Conservation (phyloP, 2,113 vertebrate species). For the Melanocharis versteri region DNA sequence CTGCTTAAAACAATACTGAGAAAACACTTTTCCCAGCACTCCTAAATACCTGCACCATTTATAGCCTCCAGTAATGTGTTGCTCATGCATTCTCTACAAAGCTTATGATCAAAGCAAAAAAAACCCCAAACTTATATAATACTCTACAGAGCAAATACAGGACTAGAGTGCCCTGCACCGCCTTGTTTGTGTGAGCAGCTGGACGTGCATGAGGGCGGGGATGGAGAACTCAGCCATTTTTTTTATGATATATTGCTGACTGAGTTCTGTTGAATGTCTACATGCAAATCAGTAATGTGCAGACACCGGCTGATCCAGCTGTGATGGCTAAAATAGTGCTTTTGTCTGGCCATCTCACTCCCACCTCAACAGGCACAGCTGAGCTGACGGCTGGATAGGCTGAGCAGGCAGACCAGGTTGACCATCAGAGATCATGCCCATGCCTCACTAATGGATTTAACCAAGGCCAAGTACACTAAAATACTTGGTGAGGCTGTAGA, state of each 20-base stretch:
- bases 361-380: not conserved
- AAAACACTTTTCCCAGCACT: not conserved
- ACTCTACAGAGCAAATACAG: not conserved
- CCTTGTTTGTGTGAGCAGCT: not conserved
- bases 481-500: not conserved
- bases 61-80: not conserved
- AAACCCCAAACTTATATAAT: not conserved
- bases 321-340: not conserved
- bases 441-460: not conserved
- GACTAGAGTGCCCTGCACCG: not conserved
- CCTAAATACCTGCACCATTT: not conserved
- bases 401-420: not conserved
- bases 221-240: not conserved
- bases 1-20: not conserved
- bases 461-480: fast-evolving
- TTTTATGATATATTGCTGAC: not conserved
- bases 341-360: not conserved
- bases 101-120: not conserved
- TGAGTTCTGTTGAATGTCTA: not conserved
- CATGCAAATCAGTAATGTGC: not conserved
- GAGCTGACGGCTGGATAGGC: not conserved
- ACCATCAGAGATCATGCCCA: not conserved
- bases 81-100: not conserved
- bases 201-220: not conserved
- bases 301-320: not conserved